Evolutionary conservation across 1,140 invertebrate genomes (phyloP), one percentile per base, ranked within the genome.

Genomic region (Nasonia longicornis): DNA sequence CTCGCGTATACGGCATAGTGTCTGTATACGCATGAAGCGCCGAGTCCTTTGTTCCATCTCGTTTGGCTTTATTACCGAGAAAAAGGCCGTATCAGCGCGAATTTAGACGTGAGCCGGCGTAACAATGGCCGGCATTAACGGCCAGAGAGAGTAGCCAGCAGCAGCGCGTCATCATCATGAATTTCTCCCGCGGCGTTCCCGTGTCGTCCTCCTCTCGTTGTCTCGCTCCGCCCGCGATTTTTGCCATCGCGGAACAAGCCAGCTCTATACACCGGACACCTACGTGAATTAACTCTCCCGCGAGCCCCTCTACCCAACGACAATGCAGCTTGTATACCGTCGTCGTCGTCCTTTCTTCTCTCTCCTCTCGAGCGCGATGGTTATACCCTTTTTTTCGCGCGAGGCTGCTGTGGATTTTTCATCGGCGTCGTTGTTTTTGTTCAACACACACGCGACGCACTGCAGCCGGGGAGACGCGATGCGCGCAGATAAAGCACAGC

Each of bases 401-500:
- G 7, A 6, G n/a, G 22, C 12, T 31, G 66, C 26, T 3, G 31
- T 67, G 10, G 22, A 14, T 31, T 67, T 31, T 67, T 31, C 20
- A n/a, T 67, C 10, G 66, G 0, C 26, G 14, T 11, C 3, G 6
- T 20, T 20, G 20, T 58, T 20, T 58, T 20, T n/a, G 20, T n/a
- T 7, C 16, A 58, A 58, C 20, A 52, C 16, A 52, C 16, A 10
- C 48, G 16, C 16, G 26, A 26, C 3, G 12, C 14, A 66, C 11
- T 22, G 73, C 31, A 2, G 77, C 16, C 6, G 14, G 38, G 22
- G 45, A 45, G 48, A 42, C 48, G 67, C 69, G 77, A 72, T 78
- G 67, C 77, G 38, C 22, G 29, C 16, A 72, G 77, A 78, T 78
- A 78, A 71, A 71, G 31, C 77, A 71, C 77, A 42, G 38, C 2